These are phyloP conservation scores for Mylabris sibirica DNA, from an alignment of 2,888 invertebrate species.

Conservation along the genomic window DNA sequence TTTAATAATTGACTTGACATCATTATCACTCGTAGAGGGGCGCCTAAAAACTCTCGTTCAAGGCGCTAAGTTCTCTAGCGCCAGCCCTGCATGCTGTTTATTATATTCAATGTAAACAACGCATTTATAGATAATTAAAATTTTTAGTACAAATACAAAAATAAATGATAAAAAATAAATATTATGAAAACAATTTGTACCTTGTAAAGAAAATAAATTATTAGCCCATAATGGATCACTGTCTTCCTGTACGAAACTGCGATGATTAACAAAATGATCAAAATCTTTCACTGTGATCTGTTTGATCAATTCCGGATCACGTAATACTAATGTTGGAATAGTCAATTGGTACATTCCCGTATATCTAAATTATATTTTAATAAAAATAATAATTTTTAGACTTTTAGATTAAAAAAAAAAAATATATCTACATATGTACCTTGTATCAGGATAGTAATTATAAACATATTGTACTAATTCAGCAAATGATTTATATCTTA, in stretches of 20 bases:
- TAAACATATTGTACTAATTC: constrained; percentile 22
- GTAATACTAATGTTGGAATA: constrained; percentile 61
- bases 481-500: constrained; percentile 17
- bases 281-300: constrained; percentile 66
- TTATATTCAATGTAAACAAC: too few relatives aligned
- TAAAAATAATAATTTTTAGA: not conserved
- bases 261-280: constrained; percentile 65
- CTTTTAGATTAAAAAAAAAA: too few relatives aligned
- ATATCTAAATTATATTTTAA: constrained; percentile 34
- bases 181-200: not conserved
- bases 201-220: not conserved
- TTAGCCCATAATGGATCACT: too few relatives aligned
- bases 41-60: too few relatives aligned
- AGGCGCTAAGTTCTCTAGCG: too few relatives aligned
- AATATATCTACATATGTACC: too few relatives aligned
- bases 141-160: constrained; percentile 35
- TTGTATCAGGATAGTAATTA: constrained; percentile 37
- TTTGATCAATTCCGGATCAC: constrained; percentile 67
- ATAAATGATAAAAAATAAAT: too few relatives aligned
- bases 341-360: constrained; percentile 37
- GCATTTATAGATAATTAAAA: constrained; percentile 25
- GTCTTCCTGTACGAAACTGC: constrained; percentile 21
- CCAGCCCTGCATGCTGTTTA: too few relatives aligned
- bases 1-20: too few relatives aligned
- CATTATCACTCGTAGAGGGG: too few relatives aligned